Conservation (phyloP, 2,797 vertebrate genomes). For the Falco rusticolus region DNA sequence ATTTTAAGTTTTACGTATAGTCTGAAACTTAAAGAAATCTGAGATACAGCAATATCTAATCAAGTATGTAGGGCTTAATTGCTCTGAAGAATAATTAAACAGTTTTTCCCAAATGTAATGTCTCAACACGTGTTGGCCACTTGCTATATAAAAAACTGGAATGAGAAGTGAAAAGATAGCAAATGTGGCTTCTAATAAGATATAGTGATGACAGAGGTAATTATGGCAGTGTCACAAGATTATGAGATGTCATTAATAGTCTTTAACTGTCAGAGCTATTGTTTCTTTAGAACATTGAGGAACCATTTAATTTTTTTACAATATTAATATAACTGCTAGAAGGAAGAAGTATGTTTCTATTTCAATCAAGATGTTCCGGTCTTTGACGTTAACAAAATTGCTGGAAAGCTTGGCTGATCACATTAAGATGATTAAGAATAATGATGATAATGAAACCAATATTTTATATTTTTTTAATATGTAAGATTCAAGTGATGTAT, state of each 20-base stretch:
- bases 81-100: constrained; percentile 19
- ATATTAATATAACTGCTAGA: background rate
- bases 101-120: constrained; percentile 19
- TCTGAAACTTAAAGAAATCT: constrained; percentile 19
- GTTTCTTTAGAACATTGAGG: background rate
- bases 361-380: background rate
- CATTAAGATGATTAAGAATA: background rate
- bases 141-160: background rate
- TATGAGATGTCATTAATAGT: background rate
- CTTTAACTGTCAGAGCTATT: background rate
- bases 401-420: background rate
- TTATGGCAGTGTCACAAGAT: background rate
- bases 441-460: background rate
- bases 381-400: background rate
- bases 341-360: background rate
- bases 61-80: constrained; percentile 36
- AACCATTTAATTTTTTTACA: background rate
- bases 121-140: background rate
- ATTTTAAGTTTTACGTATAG: constrained; percentile 21
- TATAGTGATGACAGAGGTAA: background rate
- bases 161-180: background rate
- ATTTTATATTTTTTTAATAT: background rate
- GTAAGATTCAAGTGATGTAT: background rate
- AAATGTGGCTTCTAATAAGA: background rate
- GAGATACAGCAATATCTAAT: constrained; percentile 21